Conservation (phyloP, 2,888 invertebrate genomes). For the Amphipyra berbera region DNA sequence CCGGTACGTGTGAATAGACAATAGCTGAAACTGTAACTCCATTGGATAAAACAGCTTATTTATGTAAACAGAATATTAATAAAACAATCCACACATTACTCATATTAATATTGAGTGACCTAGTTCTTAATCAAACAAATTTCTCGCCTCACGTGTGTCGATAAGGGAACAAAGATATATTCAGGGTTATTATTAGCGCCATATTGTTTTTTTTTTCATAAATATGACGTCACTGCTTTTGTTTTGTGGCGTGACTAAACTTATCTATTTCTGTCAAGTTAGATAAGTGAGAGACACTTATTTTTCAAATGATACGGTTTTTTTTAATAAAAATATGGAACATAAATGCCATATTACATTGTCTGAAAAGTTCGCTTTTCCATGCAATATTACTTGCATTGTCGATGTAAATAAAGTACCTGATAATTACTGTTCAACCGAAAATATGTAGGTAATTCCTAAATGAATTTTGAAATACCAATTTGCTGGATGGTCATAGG, state of each 20-base stretch:
- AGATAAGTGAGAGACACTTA: too few relatives aligned
- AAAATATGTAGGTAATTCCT: too few relatives aligned
- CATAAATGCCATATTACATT: too few relatives aligned
- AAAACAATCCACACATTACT: neutral
- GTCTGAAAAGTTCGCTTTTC: too few relatives aligned
- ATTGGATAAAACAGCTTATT: neutral
- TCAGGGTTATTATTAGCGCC: constrained; percentile 5
- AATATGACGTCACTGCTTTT: neutral
- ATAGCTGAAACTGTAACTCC: too few relatives aligned
- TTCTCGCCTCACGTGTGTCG: constrained; percentile 7
- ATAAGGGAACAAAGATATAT: constrained; percentile 13
- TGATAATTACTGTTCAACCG: too few relatives aligned
- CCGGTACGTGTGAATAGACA: too few relatives aligned
- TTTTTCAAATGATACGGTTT: too few relatives aligned
- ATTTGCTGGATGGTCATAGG: constrained; percentile 6
- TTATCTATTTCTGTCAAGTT: too few relatives aligned
- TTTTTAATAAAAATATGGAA: too few relatives aligned
- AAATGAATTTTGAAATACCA: neutral
- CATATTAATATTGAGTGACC: constrained; percentile 14
- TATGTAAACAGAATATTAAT: neutral
- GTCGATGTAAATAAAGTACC: too few relatives aligned
- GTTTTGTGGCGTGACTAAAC: constrained; percentile 1
- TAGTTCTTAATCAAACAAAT: constrained; percentile 29
- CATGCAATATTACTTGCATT: too few relatives aligned
- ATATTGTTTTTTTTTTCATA: neutral